Percentiles rank a stretch among this genome's conserved stretches.
Evolutionary conservation across 2,888 invertebrate genomes (phyloP).

Genomic region (Trichogramma dendrolimi): DNA sequence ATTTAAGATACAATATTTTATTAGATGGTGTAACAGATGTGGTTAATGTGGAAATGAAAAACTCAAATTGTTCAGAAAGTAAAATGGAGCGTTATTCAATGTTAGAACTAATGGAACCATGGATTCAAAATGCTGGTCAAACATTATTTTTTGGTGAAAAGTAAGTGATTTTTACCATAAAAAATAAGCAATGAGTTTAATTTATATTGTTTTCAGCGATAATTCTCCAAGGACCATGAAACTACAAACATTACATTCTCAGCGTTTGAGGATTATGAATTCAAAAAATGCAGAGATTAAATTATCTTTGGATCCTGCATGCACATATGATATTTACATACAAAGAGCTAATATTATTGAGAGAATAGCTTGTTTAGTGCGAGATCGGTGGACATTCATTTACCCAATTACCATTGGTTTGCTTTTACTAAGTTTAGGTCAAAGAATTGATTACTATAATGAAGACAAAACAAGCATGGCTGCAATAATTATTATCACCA

Average conservation of each 20-base stretch:
- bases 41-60: slow-evolving; percentile 37
- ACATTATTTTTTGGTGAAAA: slow-evolving; percentile 34
- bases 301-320: slow-evolving; percentile 66
- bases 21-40: slow-evolving; percentile 35
- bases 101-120: slow-evolving; percentile 41
- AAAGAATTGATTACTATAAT: slow-evolving; percentile 37
- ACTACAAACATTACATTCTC: slow-evolving; percentile 25
- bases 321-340: slow-evolving; percentile 58
- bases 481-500: slow-evolving; percentile 35
- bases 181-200: slow-evolving; percentile 7
- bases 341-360: slow-evolving; percentile 50
- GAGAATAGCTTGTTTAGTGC: slow-evolving; percentile 42
- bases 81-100: slow-evolving; percentile 31
- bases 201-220: slow-evolving; percentile 45
- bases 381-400: slow-evolving; percentile 53
- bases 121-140: slow-evolving; percentile 37
- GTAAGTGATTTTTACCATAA: slow-evolving; percentile 30
- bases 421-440: slow-evolving; percentile 45
- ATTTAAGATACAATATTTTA: slow-evolving; percentile 37
- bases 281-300: slow-evolving; percentile 55
- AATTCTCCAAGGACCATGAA: slow-evolving; percentile 55
- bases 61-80: slow-evolving; percentile 32
- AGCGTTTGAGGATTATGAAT: slow-evolving; percentile 19
- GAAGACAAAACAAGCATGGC: slow-evolving; percentile 22
- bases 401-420: slow-evolving; percentile 64